Evolutionary conservation across 2,113 vertebrate species (phyloP), one percentile per base, ranked within the genome.

Genomic region (Piaya cayana): DNA sequence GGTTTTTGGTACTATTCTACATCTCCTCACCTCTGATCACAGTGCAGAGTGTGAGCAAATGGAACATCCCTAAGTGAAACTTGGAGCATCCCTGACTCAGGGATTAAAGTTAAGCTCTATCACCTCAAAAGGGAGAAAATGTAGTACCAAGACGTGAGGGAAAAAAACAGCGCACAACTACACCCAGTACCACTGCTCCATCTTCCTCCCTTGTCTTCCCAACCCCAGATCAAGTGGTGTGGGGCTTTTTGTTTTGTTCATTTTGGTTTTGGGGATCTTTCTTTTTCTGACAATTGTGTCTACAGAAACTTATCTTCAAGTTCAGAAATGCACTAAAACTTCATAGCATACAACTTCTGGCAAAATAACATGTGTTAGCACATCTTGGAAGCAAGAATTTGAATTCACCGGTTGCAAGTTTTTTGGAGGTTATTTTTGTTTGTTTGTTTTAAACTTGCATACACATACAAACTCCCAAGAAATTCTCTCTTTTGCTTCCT

Each of bases 191-290:
- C 27, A 19, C 36, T 29, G 11, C 9, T 15, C 16, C 20, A 58
- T 3, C 21, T 50, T 36, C 6, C 15, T 5, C 5, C 5, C 19
- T 6, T 6, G 5, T 7, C 7, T 5, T 2, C 20, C 18, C 23
- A 58, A 52, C 6, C 8, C 15, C 26, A n/a, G 21, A 45, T 12
- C 29, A 62, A 25, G 39, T 39, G 39, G 12, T 9, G 39, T 39
- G 39, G 39, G 39, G 39, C 39, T 39, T 39, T 39, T 39, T 39
- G 39, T 39, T 39, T 39, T 39, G 39, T 39, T 39, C 39, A 39
- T 39, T 39, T 39, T 39, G 12, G 39, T 39, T 39, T 39, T 39
- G 12, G 39, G 39, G 39, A 39, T 39, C 9, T 39, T 39, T 39
- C 39, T 12, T 39, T 39, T 39, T 23, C 14, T 12, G n/a, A 3